Base-by-base conservation (phyloP, 2,888 invertebrate species). In the Pachycephus smyrnensis region DNA sequence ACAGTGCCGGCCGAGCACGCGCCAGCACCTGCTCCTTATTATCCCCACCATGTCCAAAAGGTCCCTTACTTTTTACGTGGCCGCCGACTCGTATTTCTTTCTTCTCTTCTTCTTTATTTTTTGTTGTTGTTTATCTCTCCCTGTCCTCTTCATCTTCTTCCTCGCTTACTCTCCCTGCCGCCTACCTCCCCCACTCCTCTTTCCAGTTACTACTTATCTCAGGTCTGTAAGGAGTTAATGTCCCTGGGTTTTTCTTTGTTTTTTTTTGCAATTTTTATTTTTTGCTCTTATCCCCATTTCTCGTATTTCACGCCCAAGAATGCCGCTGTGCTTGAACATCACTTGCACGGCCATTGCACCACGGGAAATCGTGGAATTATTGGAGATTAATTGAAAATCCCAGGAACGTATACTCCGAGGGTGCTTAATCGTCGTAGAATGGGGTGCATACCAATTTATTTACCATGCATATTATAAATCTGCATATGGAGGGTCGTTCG, bases 21-120 rank as follows among this genome's bases (percentile, higher is more conserved):
- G 88, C 86, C 88, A 85, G 87, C 88, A 88, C 88, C 88, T 88
- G 88, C 88, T 87, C 84, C 88, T 86, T 87, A 88, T 88, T 88
- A 88, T 87, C 87, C 88, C 86, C 83, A 80, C 85, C 36, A 9
- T 9, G 9, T 55, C 23, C 55, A 55, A 55, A 55, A 55, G 40
- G 55, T 15, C 40, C 23, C 23, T 23, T 23, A 55, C 55, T 55
- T 55, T 55, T 55, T 55, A 55, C 55, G 55, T 55, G 55, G 55
- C 15, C 55, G 55, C 55, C 55, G 55, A 55, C 55, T 55, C 55
- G 55, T 55, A 55, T 55, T 55, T 55, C 15, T 55, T 55, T 55
- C 55, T 55, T 40, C 40, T 55, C 55, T 55, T 40, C 40, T 40
- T 55, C 6, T 23, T 55, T 40, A 40, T 55, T 55, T 55, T 55